These are phyloP conservation scores for Diogma glabrata DNA, from an alignment of 2,888 invertebrate genomes.

Conservation along the genomic window DNA sequence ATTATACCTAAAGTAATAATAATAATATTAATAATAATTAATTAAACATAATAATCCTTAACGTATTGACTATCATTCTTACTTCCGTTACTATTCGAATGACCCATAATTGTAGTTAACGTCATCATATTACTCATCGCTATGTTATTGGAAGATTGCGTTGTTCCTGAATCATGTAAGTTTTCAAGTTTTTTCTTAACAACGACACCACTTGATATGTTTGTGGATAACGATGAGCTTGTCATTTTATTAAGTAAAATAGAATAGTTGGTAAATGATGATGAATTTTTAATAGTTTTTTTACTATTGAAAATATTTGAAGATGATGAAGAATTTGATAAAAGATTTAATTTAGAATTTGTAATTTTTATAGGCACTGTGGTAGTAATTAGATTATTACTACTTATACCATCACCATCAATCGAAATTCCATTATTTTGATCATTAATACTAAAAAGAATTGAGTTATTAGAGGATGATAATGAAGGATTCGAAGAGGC, in stretches of 20 bases:
- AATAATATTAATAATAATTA: too few relatives aligned
- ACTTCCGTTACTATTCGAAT: not conserved
- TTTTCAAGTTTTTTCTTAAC: too few relatives aligned
- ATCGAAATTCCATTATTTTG: too few relatives aligned
- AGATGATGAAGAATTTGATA: not conserved
- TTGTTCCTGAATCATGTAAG: too few relatives aligned
- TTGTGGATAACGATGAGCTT: too few relatives aligned
- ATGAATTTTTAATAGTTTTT: conserved; percentile 12
- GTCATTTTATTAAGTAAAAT: conserved; percentile 12
- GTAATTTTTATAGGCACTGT: conserved; percentile 19
- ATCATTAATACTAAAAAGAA: too few relatives aligned
- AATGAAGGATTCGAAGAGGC: too few relatives aligned
- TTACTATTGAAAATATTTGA: not conserved
- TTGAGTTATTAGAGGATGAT: conserved; percentile 2
- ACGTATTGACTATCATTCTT: conserved; percentile 8
- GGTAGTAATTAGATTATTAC: conserved; percentile 6
- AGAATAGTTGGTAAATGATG: conserved; percentile 16
- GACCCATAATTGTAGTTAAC: too few relatives aligned
- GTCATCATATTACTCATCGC: too few relatives aligned
- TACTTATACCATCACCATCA: conserved; percentile 3
- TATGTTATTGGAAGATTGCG: too few relatives aligned
- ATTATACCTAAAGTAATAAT: too few relatives aligned
- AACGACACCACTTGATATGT: too few relatives aligned
- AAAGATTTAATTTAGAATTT: conserved; percentile 2
- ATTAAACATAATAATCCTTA: conserved; percentile 6